Base-by-base conservation (phyloP, 2,113 vertebrate species). In the Trematocara zebra region DNA sequence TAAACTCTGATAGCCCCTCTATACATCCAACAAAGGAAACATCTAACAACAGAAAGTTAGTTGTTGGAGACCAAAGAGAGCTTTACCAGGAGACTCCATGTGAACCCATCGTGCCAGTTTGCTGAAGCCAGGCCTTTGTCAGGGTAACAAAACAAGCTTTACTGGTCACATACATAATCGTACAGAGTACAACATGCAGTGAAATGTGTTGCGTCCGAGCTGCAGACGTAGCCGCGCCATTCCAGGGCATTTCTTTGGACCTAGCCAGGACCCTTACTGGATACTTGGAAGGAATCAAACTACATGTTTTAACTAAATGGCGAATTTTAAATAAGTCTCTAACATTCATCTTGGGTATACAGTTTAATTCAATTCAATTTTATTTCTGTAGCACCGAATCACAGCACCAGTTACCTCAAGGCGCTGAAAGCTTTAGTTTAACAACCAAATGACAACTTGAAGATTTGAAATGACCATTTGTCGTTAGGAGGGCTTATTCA, bases 191-290 rank as follows among this genome's bases (percentile, higher is more conserved):
- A 59, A 59, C 28, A 18, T 61, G 1, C 15, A 61, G 57, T 61
- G 2, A 61, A 61, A 61, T 18, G 1, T 6, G 8, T 59, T 2
- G 15, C 1, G 0, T 18, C 28, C 2, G 0, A 59, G 56, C 2
- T 31, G 56, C 56, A 31, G 56, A 17, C 0, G 1, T 10, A 59
- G 28, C 15, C 3, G 2, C 28, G 1, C 15, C 56, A 59, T 59
- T 59, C 56, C 56, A 59, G 28, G 56, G 56, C 3, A 59, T 59
- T 59, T 8, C 28, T 59, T 33, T 59, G 56, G 56, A 33, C 56
- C 8, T 47, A n/a, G n/a, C n/a, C n/a, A n/a, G n/a, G n/a, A n/a
- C n/a, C n/a, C n/a, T n/a, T n/a, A n/a, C n/a, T n/a, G n/a, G n/a
- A n/a, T n/a, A n/a, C n/a, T n/a, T n/a, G n/a, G n/a, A n/a, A n/a